Base-by-base conservation (phyloP, 2,888 invertebrate genomes). In the Tiliacea aurago region DNA sequence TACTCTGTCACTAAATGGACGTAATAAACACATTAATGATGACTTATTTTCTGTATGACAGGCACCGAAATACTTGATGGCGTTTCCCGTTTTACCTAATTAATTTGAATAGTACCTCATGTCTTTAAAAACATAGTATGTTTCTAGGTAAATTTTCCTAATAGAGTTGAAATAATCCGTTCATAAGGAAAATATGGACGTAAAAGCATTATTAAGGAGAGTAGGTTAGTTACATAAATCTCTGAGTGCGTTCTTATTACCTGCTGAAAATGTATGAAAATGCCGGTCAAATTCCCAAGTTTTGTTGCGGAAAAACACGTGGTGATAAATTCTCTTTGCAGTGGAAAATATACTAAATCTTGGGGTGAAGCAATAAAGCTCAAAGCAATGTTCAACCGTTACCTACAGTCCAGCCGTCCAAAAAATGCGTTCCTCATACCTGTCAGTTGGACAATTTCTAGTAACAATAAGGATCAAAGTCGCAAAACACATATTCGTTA, bases 211-310 rank as follows among this genome's bases (percentile, higher is more conserved):
- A 70, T 59, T 71, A 70, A 67, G 58, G 63, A 67, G 70, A 72
- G 80, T 66, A 68, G 45, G 78, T 80, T 82, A 53, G 70, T 62
- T 68, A 78, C 74, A 74, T 84, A 83, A 84, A 87, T 87, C 70
- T 76, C 47, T 47, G 47, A 76, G 66, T 70, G 49, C 55, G 63
- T 76, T 70, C 28, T 66, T 67, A 76, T 76, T 51, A 67, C 66
- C 58, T 70, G 58, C 55, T 64, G 28, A 63, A 80, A 61, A 63
- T 45, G 37, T 58, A 63, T 70, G 62, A 70, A 80, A 70, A 56
- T 69, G 6, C n/a, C n/a, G 47, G 55, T 61, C 43, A 59, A 59
- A 45, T 33, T 47, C 13, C 13, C 41, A 56, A 51, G 41, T 56
- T 28, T 18, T 53, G 20, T 53, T 53, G 33, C 15, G 20, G n/a